Percentiles rank a stretch among this genome's conserved stretches.
Evolutionary conservation across 2,113 vertebrate genomes (phyloP).

Genomic region (Rhabdomys dilectus): DNA sequence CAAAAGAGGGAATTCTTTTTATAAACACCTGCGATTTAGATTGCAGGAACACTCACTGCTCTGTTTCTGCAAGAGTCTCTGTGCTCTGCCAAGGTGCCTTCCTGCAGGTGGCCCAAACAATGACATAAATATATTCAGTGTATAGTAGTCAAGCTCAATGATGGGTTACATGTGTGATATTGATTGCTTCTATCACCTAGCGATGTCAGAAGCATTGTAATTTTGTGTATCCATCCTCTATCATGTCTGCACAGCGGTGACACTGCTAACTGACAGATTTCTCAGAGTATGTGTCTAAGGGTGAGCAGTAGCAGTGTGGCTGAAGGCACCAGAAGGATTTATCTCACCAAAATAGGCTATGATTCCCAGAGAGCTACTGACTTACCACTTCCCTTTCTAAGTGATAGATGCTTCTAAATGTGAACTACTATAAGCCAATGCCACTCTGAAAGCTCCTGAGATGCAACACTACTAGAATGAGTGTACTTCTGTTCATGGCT

Average conservation of each 20-base stretch:
- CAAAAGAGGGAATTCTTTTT: conserved; percentile 71
- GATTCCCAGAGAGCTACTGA: neutral
- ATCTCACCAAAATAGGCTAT: neutral
- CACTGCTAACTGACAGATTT: neutral
- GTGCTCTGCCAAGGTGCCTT: conserved; percentile 10
- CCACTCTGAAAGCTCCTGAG: neutral
- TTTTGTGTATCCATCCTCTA: neutral
- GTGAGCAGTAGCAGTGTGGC: neutral
- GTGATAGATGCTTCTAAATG: conserved; percentile 19
- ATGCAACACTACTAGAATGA: neutral
- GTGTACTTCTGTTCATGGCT: neutral
- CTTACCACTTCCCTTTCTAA: neutral
- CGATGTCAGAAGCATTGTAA: neutral
- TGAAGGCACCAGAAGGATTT: neutral
- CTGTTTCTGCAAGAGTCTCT: conserved; percentile 39
- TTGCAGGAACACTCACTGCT: neutral
- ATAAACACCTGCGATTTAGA: conserved; percentile 71
- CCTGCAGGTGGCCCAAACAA: neutral
- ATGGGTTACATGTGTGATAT: too few species aligned
- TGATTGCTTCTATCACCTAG: neutral
- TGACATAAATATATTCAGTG: neutral
- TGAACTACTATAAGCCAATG: neutral
- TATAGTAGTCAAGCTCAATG: neutral
- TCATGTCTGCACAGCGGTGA: too few species aligned
- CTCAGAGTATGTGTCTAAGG: neutral